phyloP scores from a whole-genome alignment of 2,888 invertebrate species.

The Falcaria lacertinaria region DNA sequence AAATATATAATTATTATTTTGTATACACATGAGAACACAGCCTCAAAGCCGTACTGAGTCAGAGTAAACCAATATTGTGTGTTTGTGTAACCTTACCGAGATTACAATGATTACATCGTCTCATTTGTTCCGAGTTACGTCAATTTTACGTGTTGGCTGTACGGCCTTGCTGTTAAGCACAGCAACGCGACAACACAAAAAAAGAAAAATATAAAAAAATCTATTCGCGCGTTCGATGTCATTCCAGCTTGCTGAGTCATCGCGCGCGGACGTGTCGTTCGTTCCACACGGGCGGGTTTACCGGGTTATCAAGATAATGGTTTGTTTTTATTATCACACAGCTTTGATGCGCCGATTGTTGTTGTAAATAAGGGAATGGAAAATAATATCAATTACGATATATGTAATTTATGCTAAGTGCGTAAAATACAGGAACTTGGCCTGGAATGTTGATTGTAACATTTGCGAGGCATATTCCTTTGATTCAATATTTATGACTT shows the following conservation, averaged over 20 bases:
- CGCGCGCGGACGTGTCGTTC: conserved; percentile 35
- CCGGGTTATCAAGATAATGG: conserved; percentile 54
- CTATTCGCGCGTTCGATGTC: conserved; percentile 37
- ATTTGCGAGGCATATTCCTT: too few relatives aligned
- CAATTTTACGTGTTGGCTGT: conserved; percentile 32
- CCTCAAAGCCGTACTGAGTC: too few relatives aligned
- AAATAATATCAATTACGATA: not conserved
- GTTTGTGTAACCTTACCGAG: conserved; percentile 36
- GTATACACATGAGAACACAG: too few relatives aligned
- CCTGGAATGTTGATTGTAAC: not conserved
- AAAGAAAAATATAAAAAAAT: conserved; percentile 31
- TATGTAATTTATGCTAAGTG: not conserved
- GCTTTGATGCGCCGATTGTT: conserved; percentile 38
- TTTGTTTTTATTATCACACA: conserved; percentile 49
- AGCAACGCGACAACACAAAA: conserved; percentile 20
- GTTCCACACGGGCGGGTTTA: conserved; percentile 31
- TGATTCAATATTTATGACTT: too few relatives aligned
- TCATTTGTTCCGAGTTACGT: conserved; percentile 37
- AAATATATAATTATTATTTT: too few relatives aligned
- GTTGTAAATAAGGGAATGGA: conserved; percentile 21
- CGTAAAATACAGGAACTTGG: not conserved
- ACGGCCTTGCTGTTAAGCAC: conserved; percentile 42
- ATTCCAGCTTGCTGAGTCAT: conserved; percentile 54
- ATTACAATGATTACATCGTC: conserved; percentile 43
- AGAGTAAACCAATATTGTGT: conserved; percentile 28